A percentile compares a stretch with the other conserved stretches of the same genome.
These are phyloP conservation scores for Plebejus anna DNA, from an alignment of 2,888 invertebrate species.

Conservation along the genomic window DNA sequence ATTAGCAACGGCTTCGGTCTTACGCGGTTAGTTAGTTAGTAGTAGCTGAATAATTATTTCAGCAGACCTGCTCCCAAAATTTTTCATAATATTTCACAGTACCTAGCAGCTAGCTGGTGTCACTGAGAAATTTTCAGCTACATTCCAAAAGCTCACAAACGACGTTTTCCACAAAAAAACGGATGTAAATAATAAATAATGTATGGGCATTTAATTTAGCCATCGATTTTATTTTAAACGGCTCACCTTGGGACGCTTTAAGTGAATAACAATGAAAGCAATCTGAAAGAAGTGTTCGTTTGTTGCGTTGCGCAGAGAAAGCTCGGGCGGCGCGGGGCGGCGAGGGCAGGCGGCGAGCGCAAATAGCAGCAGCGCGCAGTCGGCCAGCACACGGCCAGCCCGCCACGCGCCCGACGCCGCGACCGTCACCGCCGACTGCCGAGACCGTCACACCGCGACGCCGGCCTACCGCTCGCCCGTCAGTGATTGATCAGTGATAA, in stretches of 20 bases:
- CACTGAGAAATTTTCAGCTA: neutral
- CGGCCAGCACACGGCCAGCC: constrained; percentile 44
- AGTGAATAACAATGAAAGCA: constrained; percentile 32
- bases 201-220: constrained; percentile 9
- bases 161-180: neutral
- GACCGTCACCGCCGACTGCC: constrained; percentile 36
- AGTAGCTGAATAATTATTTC: too few species aligned
- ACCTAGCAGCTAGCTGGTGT: too few species aligned
- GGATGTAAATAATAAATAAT: neutral
- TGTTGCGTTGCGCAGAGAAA: constrained; percentile 74
- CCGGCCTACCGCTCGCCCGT: constrained; percentile 30
- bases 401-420: constrained; percentile 58
- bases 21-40: too few species aligned
- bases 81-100: too few species aligned
- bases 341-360: constrained; percentile 51
- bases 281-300: constrained; percentile 53
- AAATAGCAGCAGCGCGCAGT: constrained; percentile 73
- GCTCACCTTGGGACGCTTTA: constrained; percentile 29
- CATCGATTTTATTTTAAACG: constrained; percentile 28
- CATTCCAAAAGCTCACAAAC: neutral
- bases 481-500: constrained; percentile 25
- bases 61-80: too few species aligned
- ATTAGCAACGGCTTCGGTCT: too few species aligned
- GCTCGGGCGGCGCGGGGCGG: constrained; percentile 62
- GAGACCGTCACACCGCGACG: constrained; percentile 35